Evolutionary conservation across 2,888 invertebrate species (phyloP), one percentile per base, ranked within the genome.

Genomic region (Agrochola litura): DNA sequence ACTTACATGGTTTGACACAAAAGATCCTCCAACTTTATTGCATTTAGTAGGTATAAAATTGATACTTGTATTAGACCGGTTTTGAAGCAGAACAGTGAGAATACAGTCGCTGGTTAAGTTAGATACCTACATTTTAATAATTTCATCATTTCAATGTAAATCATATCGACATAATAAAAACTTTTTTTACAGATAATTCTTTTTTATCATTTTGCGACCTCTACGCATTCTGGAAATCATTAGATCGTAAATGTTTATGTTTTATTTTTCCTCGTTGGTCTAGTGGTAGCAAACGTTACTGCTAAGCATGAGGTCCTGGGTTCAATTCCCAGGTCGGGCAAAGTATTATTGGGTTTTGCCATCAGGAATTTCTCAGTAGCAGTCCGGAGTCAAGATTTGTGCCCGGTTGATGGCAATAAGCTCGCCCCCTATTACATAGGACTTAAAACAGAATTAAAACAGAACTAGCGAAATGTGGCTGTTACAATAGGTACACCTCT

Each of bases 91-190:
- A 43, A 43, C 14, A 54, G 43, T 63, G 30, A n/a, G 19, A 76
- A 46, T 16, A 63, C 0, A 54, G 12, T 77, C 0, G n/a, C 22
- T 70, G 6, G 41, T 49, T 37, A 25, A 16, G 10, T 19, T 49
- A 22, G 16, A 10, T 61, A 30, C 16, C 30, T 16, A 60, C 5
- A 49, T 74, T 74, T 41, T 4, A 75, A 75, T 61, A 75, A 46
- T 46, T 30, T 8, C 14, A 70, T 68, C 41, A 43, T n/a, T 73
- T 58, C 14, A 37, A 73, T 58, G 30, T n/a, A 25, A 70, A 70
- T 70, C 2, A 16, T 54, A 43, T 22, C 16, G 25, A 54, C 25
- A 16, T 41, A 14, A 9, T 19, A 41, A 19, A 19, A 49, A 8
- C 2, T 22, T 60, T 75, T 8, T 60, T 41, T 6, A 25, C 25